Evolutionary conservation across 2,888 invertebrate genomes (phyloP), one percentile per base, ranked within the genome.

Genomic region (Clunio marinus): DNA sequence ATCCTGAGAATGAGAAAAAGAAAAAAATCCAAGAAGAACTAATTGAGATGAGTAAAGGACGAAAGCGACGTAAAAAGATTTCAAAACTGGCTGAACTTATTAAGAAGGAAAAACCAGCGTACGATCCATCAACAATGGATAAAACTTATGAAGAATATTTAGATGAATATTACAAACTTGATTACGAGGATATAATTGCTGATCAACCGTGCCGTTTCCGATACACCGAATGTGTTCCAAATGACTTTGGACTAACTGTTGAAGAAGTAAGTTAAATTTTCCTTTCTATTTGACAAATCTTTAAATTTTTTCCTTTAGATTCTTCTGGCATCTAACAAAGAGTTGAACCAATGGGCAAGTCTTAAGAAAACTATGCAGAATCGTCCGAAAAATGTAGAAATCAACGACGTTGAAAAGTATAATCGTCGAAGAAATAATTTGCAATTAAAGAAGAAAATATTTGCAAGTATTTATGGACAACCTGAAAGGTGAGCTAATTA

Each of bases 291-390:
- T 57, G 8, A 28, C 20, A 68, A 0, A 28, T 35, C 28, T 35
- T 62, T n/a, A 15, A 69, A 28, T 63, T 68, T 15, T 51, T 24
- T 20, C 4, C 77, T 80, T 22, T 74, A 95, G 93, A 95, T 99
- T 74, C 81, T 99, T 69, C 79, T 86, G 73, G 94, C 96, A 0
- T 90, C 93, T 75, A 98, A 98, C 77, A 88, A 86, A 72, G 97
- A 98, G 78, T 80, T 99, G 7, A 98, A 99, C 74, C 86, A 87
- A 73, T 99, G 98, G 99, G 94, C 90, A 72, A 93, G 96, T 0
- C 78, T 97, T 2, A 96, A 93, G 79, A 93, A 89, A 79, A 83
- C 93, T 0, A 83, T 88, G n/a, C 88, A 88, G 74, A 85, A 88
- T 73, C 83, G 89, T 28, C 85, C 91, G 0, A 87, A 88, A 3